Percentiles rank a stretch among this genome's conserved stretches.
Conservation (phyloP, 2,113 vertebrate genomes). For the Tragelaphus buxtoni region DNA sequence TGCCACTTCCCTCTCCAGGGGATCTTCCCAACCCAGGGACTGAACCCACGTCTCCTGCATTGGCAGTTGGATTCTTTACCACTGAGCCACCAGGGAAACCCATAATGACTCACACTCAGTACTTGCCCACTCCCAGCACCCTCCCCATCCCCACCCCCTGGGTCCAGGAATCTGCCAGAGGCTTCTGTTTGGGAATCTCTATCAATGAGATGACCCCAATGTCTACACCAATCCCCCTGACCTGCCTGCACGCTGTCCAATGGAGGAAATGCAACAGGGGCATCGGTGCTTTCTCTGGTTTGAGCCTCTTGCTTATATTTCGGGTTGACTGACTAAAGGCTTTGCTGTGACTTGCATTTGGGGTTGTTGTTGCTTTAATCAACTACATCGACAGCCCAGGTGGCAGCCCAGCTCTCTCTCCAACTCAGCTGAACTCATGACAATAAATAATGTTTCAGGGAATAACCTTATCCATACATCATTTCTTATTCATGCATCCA, state of each 20-base stretch:
- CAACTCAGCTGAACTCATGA: not conserved
- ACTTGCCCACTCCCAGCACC: not conserved
- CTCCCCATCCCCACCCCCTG: fast-evolving
- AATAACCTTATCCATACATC: not conserved
- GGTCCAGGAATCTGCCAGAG: not conserved
- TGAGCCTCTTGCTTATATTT: not conserved
- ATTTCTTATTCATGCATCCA: not conserved
- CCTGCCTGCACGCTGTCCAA: fast-evolving
- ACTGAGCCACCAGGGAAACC: not conserved
- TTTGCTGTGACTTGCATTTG: not conserved
- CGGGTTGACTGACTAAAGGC: not conserved
- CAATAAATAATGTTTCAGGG: not conserved
- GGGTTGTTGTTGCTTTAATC: not conserved
- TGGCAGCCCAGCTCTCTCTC: not conserved
- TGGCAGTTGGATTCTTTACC: not conserved
- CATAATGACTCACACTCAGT: not conserved
- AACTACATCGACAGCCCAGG: not conserved
- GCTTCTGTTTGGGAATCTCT: not conserved
- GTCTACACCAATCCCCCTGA: not conserved
- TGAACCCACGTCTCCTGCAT: not conserved
- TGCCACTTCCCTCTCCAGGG: not conserved
- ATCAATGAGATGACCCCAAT: not conserved
- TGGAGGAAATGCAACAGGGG: too few relatives aligned
- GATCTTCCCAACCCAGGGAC: not conserved
- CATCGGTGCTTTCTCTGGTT: not conserved